Evolutionary conservation across 2,888 invertebrate genomes (phyloP).

Genomic region (Nasonovia ribisnigri): DNA sequence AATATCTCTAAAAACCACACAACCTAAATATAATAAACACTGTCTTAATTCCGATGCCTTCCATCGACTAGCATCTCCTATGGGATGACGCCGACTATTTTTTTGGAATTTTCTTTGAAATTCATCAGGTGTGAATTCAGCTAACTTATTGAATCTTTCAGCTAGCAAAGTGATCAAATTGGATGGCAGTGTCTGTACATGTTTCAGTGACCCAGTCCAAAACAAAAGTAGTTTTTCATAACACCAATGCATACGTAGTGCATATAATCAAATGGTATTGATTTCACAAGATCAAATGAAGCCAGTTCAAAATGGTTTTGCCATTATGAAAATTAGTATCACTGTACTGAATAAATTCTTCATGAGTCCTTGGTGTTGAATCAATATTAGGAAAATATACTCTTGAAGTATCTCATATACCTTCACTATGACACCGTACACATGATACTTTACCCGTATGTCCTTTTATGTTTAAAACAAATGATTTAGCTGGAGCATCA

Average conservation of each 20-base stretch:
- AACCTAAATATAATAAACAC: conserved; percentile 3
- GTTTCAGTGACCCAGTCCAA: not conserved
- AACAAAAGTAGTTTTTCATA: conserved; percentile 56
- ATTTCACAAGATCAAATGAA: conserved; percentile 68
- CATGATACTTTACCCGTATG: conserved; percentile 58
- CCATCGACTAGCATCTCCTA: conserved; percentile 10
- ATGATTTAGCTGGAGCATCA: too few relatives aligned
- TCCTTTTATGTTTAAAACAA: too few relatives aligned
- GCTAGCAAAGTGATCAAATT: not conserved
- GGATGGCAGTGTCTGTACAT: not conserved
- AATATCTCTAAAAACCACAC: not conserved
- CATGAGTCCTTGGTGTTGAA: conserved; percentile 59
- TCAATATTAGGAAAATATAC: conserved; percentile 65
- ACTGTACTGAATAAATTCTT: not conserved
- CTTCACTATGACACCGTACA: conserved; percentile 66
- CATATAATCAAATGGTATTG: conserved; percentile 68
- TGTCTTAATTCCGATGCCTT: conserved; percentile 15
- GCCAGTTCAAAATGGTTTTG: conserved; percentile 67
- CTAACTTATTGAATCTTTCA: not conserved
- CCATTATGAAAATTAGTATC: conserved; percentile 67
- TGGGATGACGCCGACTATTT: not conserved
- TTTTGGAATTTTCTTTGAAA: not conserved
- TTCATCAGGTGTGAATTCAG: not conserved
- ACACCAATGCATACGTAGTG: conserved; percentile 69
- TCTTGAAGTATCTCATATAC: conserved; percentile 60